Base-by-base conservation (phyloP, 2,113 vertebrate species). In the Amblyornis subalaris region DNA sequence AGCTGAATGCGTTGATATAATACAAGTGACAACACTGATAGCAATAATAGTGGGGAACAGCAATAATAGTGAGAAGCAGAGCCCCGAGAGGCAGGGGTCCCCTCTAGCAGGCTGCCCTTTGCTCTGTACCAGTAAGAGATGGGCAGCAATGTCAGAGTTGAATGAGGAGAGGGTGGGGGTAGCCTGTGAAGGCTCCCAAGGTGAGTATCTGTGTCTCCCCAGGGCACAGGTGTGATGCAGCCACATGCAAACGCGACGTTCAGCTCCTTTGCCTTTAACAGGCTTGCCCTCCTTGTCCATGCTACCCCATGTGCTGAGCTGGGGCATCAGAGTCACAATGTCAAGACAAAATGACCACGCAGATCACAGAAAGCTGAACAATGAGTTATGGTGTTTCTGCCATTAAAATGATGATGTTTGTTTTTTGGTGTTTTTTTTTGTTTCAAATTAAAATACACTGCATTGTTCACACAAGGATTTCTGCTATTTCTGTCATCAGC, bases 11-110 rank as follows among this genome's bases (percentile, higher is more conserved):
- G 0, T 20, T 91, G 25, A 17, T 72, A 72, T 33, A 69, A 84
- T 61, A 55, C 22, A 91, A 94, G 35, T 60, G 61, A 84, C 80
- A 84, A 61, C 38, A 61, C 12, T 24, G 36, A 58, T 69, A 92
- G 18, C 12, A 60, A 6, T 36, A 85, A 53, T 14, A 69, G n/a
- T 3, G 5, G 26, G 44, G 17, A 74, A 62, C 10, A 29, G 10
- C 26, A 26, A 29, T 84, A 60, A 48, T 48, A 5, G 1, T 13
- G 48, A 92, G 36, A 40, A 90, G 22, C 22, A 48, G 13, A 16
- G 9, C 5, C 7, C 3, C 0, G 0, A 33, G 45, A 85, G n/a
- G 5, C 18, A 25, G 29, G 45, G 18, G 23, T 44, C 42, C 10
- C 5, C 21, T 33, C 42, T 12, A 23, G 23, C 31, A 65, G 5